These are phyloP conservation scores for Graptemys geographica DNA, from an alignment of 2,797 vertebrate species.

Conservation along the genomic window DNA sequence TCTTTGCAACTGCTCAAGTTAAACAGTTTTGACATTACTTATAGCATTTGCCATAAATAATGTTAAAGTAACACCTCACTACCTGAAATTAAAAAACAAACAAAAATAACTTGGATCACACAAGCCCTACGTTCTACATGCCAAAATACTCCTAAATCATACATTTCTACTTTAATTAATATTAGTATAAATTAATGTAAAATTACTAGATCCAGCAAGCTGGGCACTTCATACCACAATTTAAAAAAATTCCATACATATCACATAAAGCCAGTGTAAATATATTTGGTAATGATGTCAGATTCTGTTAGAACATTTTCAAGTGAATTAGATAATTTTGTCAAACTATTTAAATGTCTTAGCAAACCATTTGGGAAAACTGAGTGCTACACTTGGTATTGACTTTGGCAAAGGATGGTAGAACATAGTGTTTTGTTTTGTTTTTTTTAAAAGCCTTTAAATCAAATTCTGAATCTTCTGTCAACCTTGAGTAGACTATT, in stretches of 20 bases:
- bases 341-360: constrained; percentile 96
- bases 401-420: constrained; percentile 90
- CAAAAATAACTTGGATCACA: constrained; percentile 16
- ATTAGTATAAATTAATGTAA: constrained; percentile 66
- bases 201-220: constrained; percentile 63
- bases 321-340: constrained; percentile 97
- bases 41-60: constrained; percentile 29
- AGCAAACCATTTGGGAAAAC: constrained; percentile 92
- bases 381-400: constrained; percentile 88
- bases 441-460: constrained; percentile 83
- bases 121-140: constrained; percentile 39
- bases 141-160: constrained; percentile 63
- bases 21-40: constrained; percentile 43
- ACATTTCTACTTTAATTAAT: constrained; percentile 70
- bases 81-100: constrained; percentile 68
- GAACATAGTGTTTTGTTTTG: constrained; percentile 80
- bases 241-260: constrained; percentile 82
- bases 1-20: constrained; percentile 71
- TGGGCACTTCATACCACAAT: constrained; percentile 47
- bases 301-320: constrained; percentile 91
- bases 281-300: constrained; percentile 96
- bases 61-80: constrained; percentile 49
- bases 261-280: constrained; percentile 92
- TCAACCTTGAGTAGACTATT: constrained; percentile 86
- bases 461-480: constrained; percentile 86